A percentile compares a stretch with the other conserved stretches of the same genome.
Conservation (phyloP, 2,888 invertebrate species). For the Ormyrus pomaceus region DNA sequence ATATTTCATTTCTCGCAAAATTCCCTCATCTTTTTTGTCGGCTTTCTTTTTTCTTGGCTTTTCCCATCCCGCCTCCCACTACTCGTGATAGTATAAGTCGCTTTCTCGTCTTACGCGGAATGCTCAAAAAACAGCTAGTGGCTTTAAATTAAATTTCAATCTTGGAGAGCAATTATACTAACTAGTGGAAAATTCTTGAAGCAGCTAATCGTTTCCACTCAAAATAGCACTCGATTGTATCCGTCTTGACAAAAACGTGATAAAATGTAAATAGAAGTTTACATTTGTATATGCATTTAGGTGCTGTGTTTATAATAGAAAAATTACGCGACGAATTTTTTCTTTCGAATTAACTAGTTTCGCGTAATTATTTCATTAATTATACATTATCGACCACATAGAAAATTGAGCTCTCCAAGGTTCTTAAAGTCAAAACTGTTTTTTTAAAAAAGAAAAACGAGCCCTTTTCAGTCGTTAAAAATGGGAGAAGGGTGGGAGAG, state of each 20-base stretch:
- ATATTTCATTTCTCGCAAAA: conserved; percentile 32
- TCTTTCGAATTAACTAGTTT: conserved; percentile 30
- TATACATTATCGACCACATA: conserved; percentile 30
- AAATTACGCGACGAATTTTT: conserved; percentile 8
- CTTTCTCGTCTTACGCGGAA: conserved; percentile 45
- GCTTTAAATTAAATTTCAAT: conserved; percentile 34
- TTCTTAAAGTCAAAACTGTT: conserved; percentile 39
- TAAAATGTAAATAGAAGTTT: conserved; percentile 3
- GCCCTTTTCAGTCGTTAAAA: conserved; percentile 36
- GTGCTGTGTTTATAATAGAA: conserved; percentile 28
- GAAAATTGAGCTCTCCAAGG: conserved; percentile 35
- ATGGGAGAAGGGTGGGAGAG: conserved; percentile 56
- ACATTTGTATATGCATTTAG: conserved; percentile 3
- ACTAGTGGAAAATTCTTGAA: conserved; percentile 41
- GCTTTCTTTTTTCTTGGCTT: conserved; percentile 54
- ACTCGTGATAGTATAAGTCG: conserved; percentile 33
- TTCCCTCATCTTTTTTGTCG: conserved; percentile 34
- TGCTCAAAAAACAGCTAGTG: conserved; percentile 37
- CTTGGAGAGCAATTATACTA: conserved; percentile 36
- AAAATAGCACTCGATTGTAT: conserved; percentile 14
- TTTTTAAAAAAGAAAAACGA: conserved; percentile 26
- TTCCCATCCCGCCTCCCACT: conserved; percentile 56
- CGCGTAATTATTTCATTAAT: conserved; percentile 23
- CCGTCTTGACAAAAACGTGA: not conserved
- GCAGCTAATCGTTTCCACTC: conserved; percentile 11